A percentile compares a stretch with the other conserved stretches of the same genome.
Conservation (phyloP, 2,888 invertebrate species). For the Mylabris sibirica region DNA sequence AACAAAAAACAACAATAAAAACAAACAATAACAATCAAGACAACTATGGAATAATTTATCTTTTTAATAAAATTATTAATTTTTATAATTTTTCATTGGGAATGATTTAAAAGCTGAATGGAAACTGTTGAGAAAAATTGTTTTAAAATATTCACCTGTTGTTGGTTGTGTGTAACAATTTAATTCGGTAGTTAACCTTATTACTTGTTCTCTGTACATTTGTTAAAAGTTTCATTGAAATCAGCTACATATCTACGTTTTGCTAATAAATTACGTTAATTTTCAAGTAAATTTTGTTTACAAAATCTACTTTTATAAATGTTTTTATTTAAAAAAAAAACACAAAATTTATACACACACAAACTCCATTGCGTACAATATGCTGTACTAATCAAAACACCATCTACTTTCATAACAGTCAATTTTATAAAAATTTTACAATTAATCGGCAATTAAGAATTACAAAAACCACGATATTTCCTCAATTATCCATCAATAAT, state of each 20-base stretch:
- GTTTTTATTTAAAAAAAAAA: slow-evolving; percentile 39
- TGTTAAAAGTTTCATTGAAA: neutral
- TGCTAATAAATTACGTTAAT: slow-evolving; percentile 9
- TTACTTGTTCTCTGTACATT: slow-evolving; percentile 17
- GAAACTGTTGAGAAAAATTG: slow-evolving; percentile 10
- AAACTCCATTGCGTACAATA: slow-evolving; percentile 74
- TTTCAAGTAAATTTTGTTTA: slow-evolving; percentile 9
- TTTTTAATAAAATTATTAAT: neutral
- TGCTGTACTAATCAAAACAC: slow-evolving; percentile 67
- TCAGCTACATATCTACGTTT: neutral
- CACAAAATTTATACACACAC: slow-evolving; percentile 50
- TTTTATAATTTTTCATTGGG: neutral
- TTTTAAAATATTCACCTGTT: slow-evolving; percentile 26
- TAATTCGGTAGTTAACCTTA: slow-evolving; percentile 39
- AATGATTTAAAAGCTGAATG: neutral
- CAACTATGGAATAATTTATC: neutral
- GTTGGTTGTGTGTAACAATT: slow-evolving; percentile 42
- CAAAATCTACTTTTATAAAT: slow-evolving; percentile 34
- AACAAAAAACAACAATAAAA: neutral
- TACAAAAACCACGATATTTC: neutral
- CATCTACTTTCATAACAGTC: slow-evolving; percentile 22
- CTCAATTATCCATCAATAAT: neutral
- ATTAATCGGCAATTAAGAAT: neutral
- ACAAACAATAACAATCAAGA: slow-evolving; percentile 3
- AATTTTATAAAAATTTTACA: neutral